Evolutionary conservation across 2,797 vertebrate genomes (phyloP), one percentile per base, ranked within the genome.

Genomic region (Xenentodon cancila): DNA sequence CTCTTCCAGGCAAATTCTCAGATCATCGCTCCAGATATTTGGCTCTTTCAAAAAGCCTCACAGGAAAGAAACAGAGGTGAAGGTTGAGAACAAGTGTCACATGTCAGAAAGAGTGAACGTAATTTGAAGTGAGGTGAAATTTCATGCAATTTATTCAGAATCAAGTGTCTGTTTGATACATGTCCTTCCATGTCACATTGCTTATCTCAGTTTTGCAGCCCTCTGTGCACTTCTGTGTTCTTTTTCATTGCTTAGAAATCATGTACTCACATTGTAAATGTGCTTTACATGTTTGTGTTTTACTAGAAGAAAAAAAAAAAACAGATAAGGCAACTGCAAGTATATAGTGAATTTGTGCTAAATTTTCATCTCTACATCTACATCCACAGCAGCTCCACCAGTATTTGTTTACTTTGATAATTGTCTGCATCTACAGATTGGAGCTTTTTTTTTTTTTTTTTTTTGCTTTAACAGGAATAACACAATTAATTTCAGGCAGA

Each of bases 71-170:
- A 69, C 66, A 55, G 46, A 74, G 61, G 66, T 75, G 77, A 85
- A 76, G 67, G 70, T 57, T 82, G 74, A 84, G 70, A 89, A 79
- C 80, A 85, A 87, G 81, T 90, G 89, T 87, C 88, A 90, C 77
- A 86, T 85, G 86, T 90, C 91, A 83, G 71, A 77, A 59, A 53
- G 34, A 81, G 79, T 88, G 76, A 88, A 75, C 75, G 77, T 86
- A 77, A 88, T 85, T 79, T 87, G 86, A 86, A 82, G 81, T 84
- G 84, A 89, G 80, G 68, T 64, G 65, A 84, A 87, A 89, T 90
- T 82, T 82, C 84, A 86, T 80, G 88, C 80, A 81, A 86, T 87
- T 85, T 86, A 87, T 90, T 89, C 82, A 71, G 81, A 85, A 84
- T 84, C 81, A 59, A 75, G 73, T 85, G 85, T 90, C 84, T 75